Evolutionary conservation across 2,797 vertebrate genomes (phyloP), one percentile per base, ranked within the genome.

Genomic region (Gymnoscopelus microlampas): DNA sequence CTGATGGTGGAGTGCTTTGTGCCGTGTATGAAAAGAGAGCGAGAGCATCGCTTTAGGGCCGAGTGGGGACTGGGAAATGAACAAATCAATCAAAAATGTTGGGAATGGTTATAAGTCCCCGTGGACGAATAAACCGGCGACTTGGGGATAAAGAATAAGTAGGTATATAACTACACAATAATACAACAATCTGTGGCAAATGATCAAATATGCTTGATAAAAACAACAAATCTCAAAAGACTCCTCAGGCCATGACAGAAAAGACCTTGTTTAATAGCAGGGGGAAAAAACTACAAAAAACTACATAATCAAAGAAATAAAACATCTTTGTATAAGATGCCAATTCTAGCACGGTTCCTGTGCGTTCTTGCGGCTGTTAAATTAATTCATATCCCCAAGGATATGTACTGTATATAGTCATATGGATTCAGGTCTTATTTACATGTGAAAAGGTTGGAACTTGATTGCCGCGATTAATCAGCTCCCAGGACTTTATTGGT

Each of bases 51-150:
- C 84, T 90, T 76, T 56, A 83, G 86, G 83, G 77, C 57, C 56
- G 39, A 86, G 83, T 56, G 64, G 72, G 78, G 81, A 82, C 67
- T 56, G 60, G 51, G 57, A 87, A 88, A 86, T 85, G 67, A 85
- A 87, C 60, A 69, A 82, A 90, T 88, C 86, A 82, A 83, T 91
- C 88, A 90, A 77, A 44, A 84, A 77, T 35, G 71, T 71, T 80
- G 59, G 70, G 67, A 77, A 70, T 82, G 83, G 66, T 84, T 88
- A 88, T 79, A 80, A 75, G 78, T 86, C 87, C 83, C 84, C 72
- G 56, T 74, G 79, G 88, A 90, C 68, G 82, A 84, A 88, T 87
- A 53, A 84, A 85, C 81, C 57, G 74, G 59, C 65, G 73, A 75
- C 66, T 3, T 70, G 60, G 58, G 62, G 66, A 79, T 70, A 68